Base-by-base conservation (phyloP, 2,888 invertebrate genomes). In the Syrphus vitripennis region DNA sequence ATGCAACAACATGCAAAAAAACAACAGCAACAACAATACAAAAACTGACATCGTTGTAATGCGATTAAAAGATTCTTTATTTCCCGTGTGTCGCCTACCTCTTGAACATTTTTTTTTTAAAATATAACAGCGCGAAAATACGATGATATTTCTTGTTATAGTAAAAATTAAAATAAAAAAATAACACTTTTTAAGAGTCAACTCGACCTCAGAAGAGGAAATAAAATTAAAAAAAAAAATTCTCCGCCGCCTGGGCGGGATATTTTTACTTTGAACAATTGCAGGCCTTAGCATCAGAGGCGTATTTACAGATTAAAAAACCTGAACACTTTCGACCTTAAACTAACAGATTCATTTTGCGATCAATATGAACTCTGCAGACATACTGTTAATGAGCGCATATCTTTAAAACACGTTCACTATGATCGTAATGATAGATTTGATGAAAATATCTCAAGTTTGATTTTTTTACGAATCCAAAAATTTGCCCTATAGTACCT, bases 31-130 rank as follows among this genome's bases (percentile, higher is more conserved):
- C 31, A 29, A 29, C 12, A 0, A 16, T 6, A 59, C 16, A 79
- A 69, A 75, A 65, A 59, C 24, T 74, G 61, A 78, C 71, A 72
- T 21, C 71, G 50, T 65, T 76, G 80, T 80, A 80, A 80, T 84
- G 80, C 80, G 83, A 84, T 80, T 84, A 76, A 80, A 50, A 80
- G 57, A 80, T 59, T 84, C 59, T 75, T 80, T 80, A 65, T 80
- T 65, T 65, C 24, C 45, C 45, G 65, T 65, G 45, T 65, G 65
- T 65, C 31, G 48, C 40, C 76, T 31, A 10, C 29, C n/a, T 42
- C 48, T 34, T 42, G 50, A 29, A 10, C 55, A 24, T 48, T 37
- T 50, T 21, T 45, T 31, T 57, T 40, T 50, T 37, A 31, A n/a
- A n/a, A n/a, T 21, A 34, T 37, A 53, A 24, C 42, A 34, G 48